These are phyloP conservation scores for Drosophila baimaii DNA, from an alignment of 1,140 invertebrate genomes.

Conservation along the genomic window DNA sequence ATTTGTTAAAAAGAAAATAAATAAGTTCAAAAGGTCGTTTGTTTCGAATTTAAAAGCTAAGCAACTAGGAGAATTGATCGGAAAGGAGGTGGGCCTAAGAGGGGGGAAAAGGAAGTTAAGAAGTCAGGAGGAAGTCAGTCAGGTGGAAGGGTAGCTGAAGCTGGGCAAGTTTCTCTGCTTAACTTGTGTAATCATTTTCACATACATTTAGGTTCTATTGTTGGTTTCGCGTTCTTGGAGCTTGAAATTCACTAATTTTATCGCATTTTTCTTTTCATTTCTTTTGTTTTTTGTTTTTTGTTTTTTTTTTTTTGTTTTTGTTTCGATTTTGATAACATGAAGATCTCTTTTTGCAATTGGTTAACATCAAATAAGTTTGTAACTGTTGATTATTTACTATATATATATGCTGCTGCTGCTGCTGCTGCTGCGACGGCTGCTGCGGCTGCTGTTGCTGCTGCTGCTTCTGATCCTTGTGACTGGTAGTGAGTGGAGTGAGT, in stretches of 20 bases:
- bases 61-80: neutral
- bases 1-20: slow-evolving; percentile 3
- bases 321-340: slow-evolving; percentile 58
- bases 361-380: slow-evolving; percentile 62
- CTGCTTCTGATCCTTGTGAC: slow-evolving; percentile 45
- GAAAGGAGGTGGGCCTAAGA: neutral
- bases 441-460: slow-evolving; percentile 6
- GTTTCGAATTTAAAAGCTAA: neutral
- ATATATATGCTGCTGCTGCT: slow-evolving; percentile 31
- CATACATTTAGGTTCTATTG: slow-evolving; percentile 39
- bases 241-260: slow-evolving; percentile 37
- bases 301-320: slow-evolving; percentile 9
- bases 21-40: neutral
- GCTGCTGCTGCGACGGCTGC: slow-evolving; percentile 11
- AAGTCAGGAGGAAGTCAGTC: slow-evolving; percentile 14
- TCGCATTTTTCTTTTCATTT: slow-evolving; percentile 1
- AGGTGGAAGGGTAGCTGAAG: slow-evolving; percentile 21
- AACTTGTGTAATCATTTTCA: slow-evolving; percentile 26
- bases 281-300: neutral
- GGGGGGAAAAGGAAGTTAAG: neutral
- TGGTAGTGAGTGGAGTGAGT: slow-evolving; percentile 5
- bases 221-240: slow-evolving; percentile 19
- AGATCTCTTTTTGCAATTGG: slow-evolving; percentile 48
- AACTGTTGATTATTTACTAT: slow-evolving; percentile 54
- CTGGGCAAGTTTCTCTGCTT: slow-evolving; percentile 32